phyloP scores from a whole-genome alignment of 2,797 vertebrate species.

The Heterohyrax brucei region DNA sequence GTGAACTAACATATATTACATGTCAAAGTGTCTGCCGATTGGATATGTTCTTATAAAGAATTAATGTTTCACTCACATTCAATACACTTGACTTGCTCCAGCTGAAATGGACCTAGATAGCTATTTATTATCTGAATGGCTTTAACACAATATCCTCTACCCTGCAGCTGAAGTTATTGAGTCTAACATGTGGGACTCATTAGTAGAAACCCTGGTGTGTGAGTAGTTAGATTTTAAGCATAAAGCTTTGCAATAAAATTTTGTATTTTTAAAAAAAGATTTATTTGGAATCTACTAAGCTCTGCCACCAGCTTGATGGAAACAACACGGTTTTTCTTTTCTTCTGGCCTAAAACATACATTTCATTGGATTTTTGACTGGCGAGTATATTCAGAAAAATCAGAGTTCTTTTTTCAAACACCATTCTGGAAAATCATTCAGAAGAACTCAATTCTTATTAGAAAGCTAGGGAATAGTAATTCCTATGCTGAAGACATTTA shows the following conservation, averaged over 20 bases:
- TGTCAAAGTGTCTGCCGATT: slow-evolving; percentile 75
- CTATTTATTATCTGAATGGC: slow-evolving; percentile 80
- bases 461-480: slow-evolving; percentile 14
- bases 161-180: slow-evolving; percentile 80
- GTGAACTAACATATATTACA: slow-evolving; percentile 59
- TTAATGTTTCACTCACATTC: slow-evolving; percentile 83
- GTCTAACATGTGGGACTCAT: slow-evolving; percentile 79
- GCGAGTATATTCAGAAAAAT: slow-evolving; percentile 71
- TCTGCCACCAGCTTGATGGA: slow-evolving; percentile 74
- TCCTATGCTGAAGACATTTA: not conserved
- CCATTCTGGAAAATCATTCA: slow-evolving; percentile 77
- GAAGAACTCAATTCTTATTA: slow-evolving; percentile 22
- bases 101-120: slow-evolving; percentile 74
- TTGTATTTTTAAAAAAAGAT: slow-evolving; percentile 67
- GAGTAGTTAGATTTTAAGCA: slow-evolving; percentile 66
- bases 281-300: slow-evolving; percentile 60
- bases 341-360: slow-evolving; percentile 75
- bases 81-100: slow-evolving; percentile 66
- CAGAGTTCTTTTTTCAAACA: slow-evolving; percentile 71
- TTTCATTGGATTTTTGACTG: slow-evolving; percentile 68
- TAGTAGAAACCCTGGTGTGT: slow-evolving; percentile 67
- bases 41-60: slow-evolving; percentile 77
- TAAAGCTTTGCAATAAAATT: slow-evolving; percentile 79
- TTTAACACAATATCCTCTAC: slow-evolving; percentile 67
- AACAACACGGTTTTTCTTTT: slow-evolving; percentile 74